Evolutionary conservation across 2,113 vertebrate species (phyloP), one percentile per base, ranked within the genome.

Genomic region (Rostratula benghalensis): DNA sequence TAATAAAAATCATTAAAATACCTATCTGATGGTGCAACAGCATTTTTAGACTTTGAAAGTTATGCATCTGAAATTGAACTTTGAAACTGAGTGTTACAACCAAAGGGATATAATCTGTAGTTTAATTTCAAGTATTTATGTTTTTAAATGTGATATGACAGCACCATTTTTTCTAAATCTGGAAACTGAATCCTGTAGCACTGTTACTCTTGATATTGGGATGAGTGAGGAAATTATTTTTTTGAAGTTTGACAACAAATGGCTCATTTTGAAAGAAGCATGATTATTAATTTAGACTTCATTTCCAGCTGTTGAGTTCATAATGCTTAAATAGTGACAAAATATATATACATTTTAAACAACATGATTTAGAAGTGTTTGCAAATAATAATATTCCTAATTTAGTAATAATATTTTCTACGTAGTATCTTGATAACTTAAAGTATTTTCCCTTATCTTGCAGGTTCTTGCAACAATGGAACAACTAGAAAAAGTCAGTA

Each of bases 401-500:
- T 70, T 84, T 23, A 76, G 7, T 60, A 18, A 45, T 71, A 84
- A 21, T 41, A 8, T 6, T 78, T 95, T 87, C 46, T 80, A 11
- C 50, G 68, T 27, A 28, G 10, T 7, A 24, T 57, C n/a, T 63
- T 64, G 25, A 31, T 74, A 59, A 65, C 43, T 37, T 48, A 23
- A 9, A 43, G 31, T 86, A 20, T 68, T 80, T 97, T 86, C 87
- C 10, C 75, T 94, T 70, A 9, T 48, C 68, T 91, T 97, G 30
- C 95, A 99, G 99, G 99, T 99, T 93, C 98, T 99, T 95, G 98
- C 99, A 94, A 99, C 99, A 61, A 98, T 99, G 98, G 99, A 99
- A 91, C 98, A 99, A 92, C 97, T 99, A 97, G 99, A 99, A 97
- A 98, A 98, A 97, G 99, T 99, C 94, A 98, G 97, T 97, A 99